Percentiles rank a stretch among this genome's conserved stretches.
These are phyloP conservation scores for Patella depressa DNA, from an alignment of 2,888 invertebrate species.

Conservation along the genomic window DNA sequence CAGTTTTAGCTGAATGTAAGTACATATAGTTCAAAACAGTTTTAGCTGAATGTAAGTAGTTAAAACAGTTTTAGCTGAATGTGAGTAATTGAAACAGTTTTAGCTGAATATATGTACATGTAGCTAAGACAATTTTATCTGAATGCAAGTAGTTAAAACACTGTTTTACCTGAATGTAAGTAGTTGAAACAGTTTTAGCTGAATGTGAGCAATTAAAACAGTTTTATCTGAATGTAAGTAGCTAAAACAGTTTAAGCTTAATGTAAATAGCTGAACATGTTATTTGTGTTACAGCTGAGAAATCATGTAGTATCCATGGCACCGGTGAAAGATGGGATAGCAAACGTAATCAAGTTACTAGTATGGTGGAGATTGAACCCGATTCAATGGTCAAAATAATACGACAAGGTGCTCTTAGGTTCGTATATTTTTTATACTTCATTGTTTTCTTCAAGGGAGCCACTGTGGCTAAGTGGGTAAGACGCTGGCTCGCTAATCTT, in stretches of 20 bases:
- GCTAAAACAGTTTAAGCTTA: constrained; percentile 58
- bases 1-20: too few species aligned
- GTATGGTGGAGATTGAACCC: constrained; percentile 79
- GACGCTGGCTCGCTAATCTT: too few species aligned
- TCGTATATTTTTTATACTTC: too few species aligned
- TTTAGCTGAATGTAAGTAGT: too few species aligned
- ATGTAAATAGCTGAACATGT: neutral
- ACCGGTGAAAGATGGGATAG: constrained; percentile 80
- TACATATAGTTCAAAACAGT: too few species aligned
- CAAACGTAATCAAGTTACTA: constrained; percentile 75
- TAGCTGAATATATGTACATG: too few species aligned
- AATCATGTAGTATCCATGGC: constrained; percentile 79
- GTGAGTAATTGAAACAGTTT: too few species aligned
- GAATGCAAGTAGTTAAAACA: constrained; percentile 72
- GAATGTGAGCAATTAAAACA: constrained; percentile 77
- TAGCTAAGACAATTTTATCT: constrained; percentile 73
- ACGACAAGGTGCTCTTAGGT: constrained; percentile 69
- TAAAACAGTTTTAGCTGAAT: too few species aligned
- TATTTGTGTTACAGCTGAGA: constrained; percentile 75
- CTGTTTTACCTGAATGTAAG: constrained; percentile 75
- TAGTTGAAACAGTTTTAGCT: constrained; percentile 82
- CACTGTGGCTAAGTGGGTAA: too few species aligned
- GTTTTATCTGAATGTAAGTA: constrained; percentile 73
- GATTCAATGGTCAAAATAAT: constrained; percentile 78
- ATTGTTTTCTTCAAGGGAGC: too few species aligned